A percentile compares a stretch with the other conserved stretches of the same genome.
phyloP scores from a whole-genome alignment of 2,113 vertebrate species.

The Suricata suricatta region DNA sequence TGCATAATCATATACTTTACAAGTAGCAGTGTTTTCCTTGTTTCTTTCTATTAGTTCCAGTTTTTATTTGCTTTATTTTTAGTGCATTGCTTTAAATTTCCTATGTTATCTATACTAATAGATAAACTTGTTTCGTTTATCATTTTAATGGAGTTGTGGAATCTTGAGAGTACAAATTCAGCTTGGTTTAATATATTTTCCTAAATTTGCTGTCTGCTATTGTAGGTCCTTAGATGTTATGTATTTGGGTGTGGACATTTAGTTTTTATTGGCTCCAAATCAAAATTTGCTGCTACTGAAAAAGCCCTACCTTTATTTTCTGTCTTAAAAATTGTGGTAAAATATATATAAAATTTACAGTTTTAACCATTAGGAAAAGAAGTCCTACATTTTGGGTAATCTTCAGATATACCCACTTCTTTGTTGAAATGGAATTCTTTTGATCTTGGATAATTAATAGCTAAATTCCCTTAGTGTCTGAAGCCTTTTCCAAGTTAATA shows the following conservation, averaged over 20 bases:
- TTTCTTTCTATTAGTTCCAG: constrained; percentile 32
- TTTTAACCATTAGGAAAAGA: not conserved
- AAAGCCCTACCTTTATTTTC: not conserved
- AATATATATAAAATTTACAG: not conserved
- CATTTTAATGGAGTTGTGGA: constrained; percentile 35
- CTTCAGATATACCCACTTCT: not conserved
- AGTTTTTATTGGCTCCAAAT: not conserved
- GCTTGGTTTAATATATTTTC: constrained; percentile 39
- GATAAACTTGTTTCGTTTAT: constrained; percentile 16
- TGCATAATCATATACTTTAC: not conserved
- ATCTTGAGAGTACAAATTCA: constrained; percentile 15
- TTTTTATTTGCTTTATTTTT: constrained; percentile 51
- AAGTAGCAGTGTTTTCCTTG: not conserved
- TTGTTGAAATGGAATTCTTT: constrained; percentile 12
- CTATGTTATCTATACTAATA: not conserved
- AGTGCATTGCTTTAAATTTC: constrained; percentile 18
- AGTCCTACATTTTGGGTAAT: not conserved
- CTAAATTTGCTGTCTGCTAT: not conserved
- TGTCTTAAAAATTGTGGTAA: constrained; percentile 1
- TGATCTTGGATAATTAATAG: constrained; percentile 3
- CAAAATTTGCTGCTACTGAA: not conserved
- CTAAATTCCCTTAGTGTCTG: not conserved
- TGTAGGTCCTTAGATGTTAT: not conserved
- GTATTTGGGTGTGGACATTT: not conserved
- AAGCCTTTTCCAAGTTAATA: constrained; percentile 35